Conservation (phyloP, 2,797 vertebrate genomes). For the Oreortyx pictus region DNA sequence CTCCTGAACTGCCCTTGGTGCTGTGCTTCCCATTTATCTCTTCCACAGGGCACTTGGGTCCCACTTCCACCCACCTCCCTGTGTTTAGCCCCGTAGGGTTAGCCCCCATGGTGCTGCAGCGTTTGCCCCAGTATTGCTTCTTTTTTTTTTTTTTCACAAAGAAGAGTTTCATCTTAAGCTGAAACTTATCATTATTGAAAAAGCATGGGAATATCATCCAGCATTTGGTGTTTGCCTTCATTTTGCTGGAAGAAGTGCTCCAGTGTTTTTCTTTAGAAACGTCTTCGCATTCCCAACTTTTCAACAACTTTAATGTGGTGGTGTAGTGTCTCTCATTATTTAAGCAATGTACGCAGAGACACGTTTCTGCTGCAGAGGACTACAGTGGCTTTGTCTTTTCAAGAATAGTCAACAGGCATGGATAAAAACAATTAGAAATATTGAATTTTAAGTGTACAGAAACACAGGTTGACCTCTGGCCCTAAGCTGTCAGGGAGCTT, state of each 20-base stretch:
- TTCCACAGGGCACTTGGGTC: not conserved
- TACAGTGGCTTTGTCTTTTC: not conserved
- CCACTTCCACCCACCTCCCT: not conserved
- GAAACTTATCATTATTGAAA: not conserved
- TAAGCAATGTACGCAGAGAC: not conserved
- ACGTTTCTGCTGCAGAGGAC: not conserved
- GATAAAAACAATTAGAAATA: conserved; percentile 4
- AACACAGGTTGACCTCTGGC: not conserved
- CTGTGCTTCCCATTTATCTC: not conserved
- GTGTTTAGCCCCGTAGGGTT: not conserved
- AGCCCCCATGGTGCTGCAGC: rapidly evolving
- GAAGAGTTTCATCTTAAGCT: not conserved
- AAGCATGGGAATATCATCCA: not conserved
- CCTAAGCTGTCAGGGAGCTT: not conserved
- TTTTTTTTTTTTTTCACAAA: not conserved
- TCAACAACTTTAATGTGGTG: not conserved
- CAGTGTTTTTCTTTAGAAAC: not conserved
- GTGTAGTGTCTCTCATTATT: not conserved
- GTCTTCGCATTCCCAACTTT: not conserved
- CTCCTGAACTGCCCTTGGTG: not conserved
- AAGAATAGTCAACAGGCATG: not conserved
- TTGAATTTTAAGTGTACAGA: not conserved
- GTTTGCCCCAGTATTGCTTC: not conserved
- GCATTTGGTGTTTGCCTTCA: not conserved
- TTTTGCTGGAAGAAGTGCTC: not conserved